Percentiles rank a stretch among this genome's conserved stretches.
These are phyloP conservation scores for Cheirogaleus major DNA, from an alignment of 2,797 vertebrate genomes.

Conservation along the genomic window DNA sequence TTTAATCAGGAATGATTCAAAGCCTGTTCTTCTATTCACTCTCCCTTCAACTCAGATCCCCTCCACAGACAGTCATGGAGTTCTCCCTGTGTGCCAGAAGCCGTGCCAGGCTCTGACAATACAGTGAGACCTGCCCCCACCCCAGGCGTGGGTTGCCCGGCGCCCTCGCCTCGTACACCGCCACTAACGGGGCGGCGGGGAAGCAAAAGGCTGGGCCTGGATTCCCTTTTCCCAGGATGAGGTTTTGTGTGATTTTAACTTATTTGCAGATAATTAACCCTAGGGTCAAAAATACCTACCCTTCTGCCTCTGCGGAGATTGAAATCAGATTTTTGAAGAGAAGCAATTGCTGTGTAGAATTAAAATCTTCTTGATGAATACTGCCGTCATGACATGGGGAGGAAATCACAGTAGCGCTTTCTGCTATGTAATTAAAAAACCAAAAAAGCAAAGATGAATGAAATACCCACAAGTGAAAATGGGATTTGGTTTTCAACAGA, in stretches of 20 bases:
- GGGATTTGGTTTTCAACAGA: conserved; percentile 63
- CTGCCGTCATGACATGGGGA: neutral
- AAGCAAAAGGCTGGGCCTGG: neutral
- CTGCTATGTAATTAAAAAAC: conserved; percentile 69
- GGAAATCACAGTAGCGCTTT: conserved; percentile 69
- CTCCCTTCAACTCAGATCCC: neutral
- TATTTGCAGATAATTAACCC: conserved; percentile 72
- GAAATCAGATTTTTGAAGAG: conserved; percentile 68
- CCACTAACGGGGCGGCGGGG: neutral
- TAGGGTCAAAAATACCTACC: conserved; percentile 47
- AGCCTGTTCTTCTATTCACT: neutral
- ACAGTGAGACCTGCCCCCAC: neutral
- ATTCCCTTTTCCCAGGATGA: conserved; percentile 23
- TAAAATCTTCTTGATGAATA: conserved; percentile 71
- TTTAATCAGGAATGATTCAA: neutral
- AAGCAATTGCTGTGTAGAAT: conserved; percentile 68
- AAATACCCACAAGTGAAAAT: conserved; percentile 62
- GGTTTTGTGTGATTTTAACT: conserved; percentile 71
- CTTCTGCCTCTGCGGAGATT: conserved; percentile 60
- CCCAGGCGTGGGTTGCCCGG: rapidly evolving
- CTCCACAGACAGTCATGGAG: neutral
- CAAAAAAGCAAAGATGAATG: conserved; percentile 66
- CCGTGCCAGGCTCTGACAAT: neutral
- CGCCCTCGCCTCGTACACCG: rapidly evolving
- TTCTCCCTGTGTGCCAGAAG: neutral